These are phyloP conservation scores for Andricus curvator DNA, from an alignment of 2,888 invertebrate species.

Conservation along the genomic window DNA sequence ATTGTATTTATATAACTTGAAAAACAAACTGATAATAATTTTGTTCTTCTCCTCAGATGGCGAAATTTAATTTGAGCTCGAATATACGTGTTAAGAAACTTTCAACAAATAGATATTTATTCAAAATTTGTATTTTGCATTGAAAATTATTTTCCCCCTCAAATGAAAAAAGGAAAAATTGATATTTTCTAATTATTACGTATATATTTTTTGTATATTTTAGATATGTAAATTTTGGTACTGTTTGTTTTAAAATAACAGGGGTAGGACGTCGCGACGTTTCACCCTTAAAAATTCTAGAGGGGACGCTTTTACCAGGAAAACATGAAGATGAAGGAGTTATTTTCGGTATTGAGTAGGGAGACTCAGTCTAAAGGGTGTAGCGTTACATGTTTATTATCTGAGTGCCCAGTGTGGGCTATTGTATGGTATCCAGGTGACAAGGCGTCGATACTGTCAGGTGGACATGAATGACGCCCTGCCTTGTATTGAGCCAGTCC, in stretches of 20 bases:
- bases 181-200: too few species aligned
- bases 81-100: too few species aligned
- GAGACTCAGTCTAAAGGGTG: background rate
- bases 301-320: slow-evolving; percentile 70
- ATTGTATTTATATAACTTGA: too few species aligned
- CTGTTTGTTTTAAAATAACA: background rate
- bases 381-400: slow-evolving; percentile 58
- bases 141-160: too few species aligned
- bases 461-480: slow-evolving; percentile 28
- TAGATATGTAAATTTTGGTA: too few species aligned
- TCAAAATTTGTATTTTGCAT: too few species aligned
- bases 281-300: slow-evolving; percentile 60
- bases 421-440: slow-evolving; percentile 59
- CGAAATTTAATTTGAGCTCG: too few species aligned
- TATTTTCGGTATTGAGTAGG: slow-evolving; percentile 10
- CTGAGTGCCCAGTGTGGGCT: slow-evolving; percentile 56
- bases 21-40: too few species aligned
- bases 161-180: too few species aligned
- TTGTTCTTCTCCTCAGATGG: too few species aligned
- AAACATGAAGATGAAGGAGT: slow-evolving; percentile 64
- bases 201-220: too few species aligned
- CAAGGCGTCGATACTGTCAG: slow-evolving; percentile 40
- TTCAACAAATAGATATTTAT: too few species aligned
- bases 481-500: slow-evolving; percentile 40
- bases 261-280: slow-evolving; percentile 59